Base-by-base conservation (phyloP, 2,888 invertebrate species). In the Notodonta dromedarius region DNA sequence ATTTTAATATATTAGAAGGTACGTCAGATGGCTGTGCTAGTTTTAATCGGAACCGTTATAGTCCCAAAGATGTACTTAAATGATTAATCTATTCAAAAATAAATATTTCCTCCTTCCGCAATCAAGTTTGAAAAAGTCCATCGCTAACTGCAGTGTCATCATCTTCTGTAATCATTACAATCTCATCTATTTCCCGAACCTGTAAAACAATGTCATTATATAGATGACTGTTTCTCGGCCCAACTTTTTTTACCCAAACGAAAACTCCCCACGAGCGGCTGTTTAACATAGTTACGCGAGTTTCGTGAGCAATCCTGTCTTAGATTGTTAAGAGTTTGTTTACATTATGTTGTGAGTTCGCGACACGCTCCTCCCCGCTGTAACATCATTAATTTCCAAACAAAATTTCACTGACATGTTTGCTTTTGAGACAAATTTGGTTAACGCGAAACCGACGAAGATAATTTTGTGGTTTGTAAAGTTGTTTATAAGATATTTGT, bases 371-470 rank as follows among this genome's bases (percentile, higher is more conserved):
- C 14, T 16, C 40, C 11, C 14, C 4, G 35, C 54, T 44, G 2
- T 8, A 42, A 44, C 56, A 44, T 56, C 42, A 56, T 56, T 56
- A 42, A 53, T 62, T 61, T 59, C 44, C 50, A 24, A 32, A 42
- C 53, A 32, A 32, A 62, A 57, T 58, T 54, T 59, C 14, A 63
- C 66, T 60, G 66, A 68, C 42, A 3, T 42, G 44, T 56, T 24
- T 55, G 55, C 9, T 55, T 40, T 44, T 11, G 24, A 5, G 24
- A 44, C 16, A 44, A 56, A 44, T 56, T 44, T 44, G 11, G 24
- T 44, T 42, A 7, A 44, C 44, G 56, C 40, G 42, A 53, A 2
- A 4, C 24, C 24, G 24, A 24, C 24, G 24, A 24, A 24, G 24
- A 24, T 24, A n/a, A n/a, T 51, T 51, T 51, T 51, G 51, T 16